A percentile compares a stretch with the other conserved stretches of the same genome.
Evolutionary conservation across 2,113 vertebrate genomes (phyloP).

Genomic region (Syngnathus typhle): DNA sequence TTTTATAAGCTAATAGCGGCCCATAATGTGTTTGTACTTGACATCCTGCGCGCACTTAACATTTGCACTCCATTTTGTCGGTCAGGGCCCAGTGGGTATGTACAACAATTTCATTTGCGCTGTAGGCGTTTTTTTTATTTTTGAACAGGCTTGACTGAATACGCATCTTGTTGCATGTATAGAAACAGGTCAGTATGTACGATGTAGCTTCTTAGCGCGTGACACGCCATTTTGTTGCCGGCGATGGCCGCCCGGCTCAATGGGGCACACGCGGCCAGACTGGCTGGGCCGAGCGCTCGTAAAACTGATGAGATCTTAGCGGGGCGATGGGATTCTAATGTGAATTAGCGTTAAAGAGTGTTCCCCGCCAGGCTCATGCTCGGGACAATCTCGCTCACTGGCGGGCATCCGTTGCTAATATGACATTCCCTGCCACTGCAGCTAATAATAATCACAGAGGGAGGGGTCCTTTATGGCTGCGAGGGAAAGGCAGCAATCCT

Average conservation of each 20-base stretch:
- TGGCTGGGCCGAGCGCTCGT: conserved; percentile 60
- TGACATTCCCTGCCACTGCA: conserved; percentile 65
- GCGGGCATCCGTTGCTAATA: conserved; percentile 73
- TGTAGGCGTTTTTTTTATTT: conserved; percentile 63
- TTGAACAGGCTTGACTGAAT: conserved; percentile 69
- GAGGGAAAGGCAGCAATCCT: conserved; percentile 52
- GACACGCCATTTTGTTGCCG: no score
- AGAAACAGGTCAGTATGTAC: conserved; percentile 46
- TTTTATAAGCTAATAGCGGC: conserved; percentile 69
- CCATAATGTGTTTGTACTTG: conserved; percentile 72
- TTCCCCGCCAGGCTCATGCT: conserved; percentile 67
- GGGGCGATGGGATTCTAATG: conserved; percentile 68
- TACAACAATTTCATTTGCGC: conserved; percentile 76
- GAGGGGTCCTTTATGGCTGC: conserved; percentile 68
- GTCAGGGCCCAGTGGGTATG: conserved; percentile 74
- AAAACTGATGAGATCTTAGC: conserved; percentile 75
- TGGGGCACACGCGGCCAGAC: conserved; percentile 59
- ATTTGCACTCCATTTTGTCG: conserved; percentile 78
- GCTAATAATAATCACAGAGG: conserved; percentile 73
- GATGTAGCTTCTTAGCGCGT: no score
- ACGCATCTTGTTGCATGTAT: conserved; percentile 63
- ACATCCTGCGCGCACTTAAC: conserved; percentile 75
- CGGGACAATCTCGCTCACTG: conserved; percentile 76
- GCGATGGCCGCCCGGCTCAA: conserved; percentile 49
- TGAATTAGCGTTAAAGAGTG: conserved; percentile 77